phyloP scores from a whole-genome alignment of 1,140 invertebrate species.

The Prorops nasuta region DNA sequence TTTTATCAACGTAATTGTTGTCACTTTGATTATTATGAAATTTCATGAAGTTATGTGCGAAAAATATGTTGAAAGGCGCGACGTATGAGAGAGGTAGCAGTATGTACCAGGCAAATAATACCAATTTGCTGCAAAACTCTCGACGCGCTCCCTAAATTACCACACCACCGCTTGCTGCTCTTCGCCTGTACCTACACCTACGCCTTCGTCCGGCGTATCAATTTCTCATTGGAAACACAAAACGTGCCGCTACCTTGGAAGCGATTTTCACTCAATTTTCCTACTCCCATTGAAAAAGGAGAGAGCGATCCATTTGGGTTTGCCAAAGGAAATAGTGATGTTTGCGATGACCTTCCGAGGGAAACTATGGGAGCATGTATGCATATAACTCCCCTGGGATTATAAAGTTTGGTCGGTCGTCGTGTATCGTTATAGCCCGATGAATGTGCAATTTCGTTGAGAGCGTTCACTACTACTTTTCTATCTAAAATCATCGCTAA shows the following conservation, averaged over 20 bases:
- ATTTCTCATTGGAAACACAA: slow-evolving; percentile 14
- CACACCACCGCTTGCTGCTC: slow-evolving; percentile 28
- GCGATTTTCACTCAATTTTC: too few relatives aligned
- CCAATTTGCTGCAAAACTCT: slow-evolving; percentile 31
- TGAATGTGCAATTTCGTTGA: too few relatives aligned
- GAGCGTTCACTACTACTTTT: too few relatives aligned
- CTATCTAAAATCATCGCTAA: slow-evolving; percentile 21
- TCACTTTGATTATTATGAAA: too few relatives aligned
- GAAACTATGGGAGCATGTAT: too few relatives aligned
- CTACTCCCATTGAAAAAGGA: slow-evolving; percentile 12
- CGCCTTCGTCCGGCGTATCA: slow-evolving; percentile 1
- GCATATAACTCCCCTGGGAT: too few relatives aligned
- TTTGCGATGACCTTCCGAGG: too few relatives aligned
- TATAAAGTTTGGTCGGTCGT: too few relatives aligned
- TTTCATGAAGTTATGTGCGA: slow-evolving; percentile 65
- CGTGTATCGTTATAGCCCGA: too few relatives aligned
- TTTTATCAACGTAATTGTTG: too few relatives aligned
- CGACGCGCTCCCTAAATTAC: slow-evolving; percentile 28
- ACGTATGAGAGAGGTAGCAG: slow-evolving; percentile 36
- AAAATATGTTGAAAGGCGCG: slow-evolving; percentile 44
- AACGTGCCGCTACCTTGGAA: slow-evolving; percentile 39
- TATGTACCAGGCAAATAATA: too few relatives aligned
- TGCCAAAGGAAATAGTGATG: too few relatives aligned
- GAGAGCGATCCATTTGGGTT: slow-evolving; percentile 2
- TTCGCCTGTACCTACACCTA: slow-evolving; percentile 27